A percentile compares a stretch with the other conserved stretches of the same genome.
phyloP scores from a whole-genome alignment of 2,888 invertebrate genomes.

The Rotaria socialis region DNA sequence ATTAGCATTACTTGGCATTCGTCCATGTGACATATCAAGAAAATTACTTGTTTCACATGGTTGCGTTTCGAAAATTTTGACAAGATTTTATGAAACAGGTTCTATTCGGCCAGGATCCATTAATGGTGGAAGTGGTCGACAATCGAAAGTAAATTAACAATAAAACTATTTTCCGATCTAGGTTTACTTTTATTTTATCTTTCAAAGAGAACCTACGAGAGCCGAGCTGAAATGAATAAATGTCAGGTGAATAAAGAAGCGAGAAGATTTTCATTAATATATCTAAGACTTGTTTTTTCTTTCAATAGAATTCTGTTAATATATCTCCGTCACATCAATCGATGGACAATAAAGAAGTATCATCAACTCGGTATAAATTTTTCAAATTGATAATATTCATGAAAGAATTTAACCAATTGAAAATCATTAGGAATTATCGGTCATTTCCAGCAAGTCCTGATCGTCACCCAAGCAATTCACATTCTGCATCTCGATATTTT shows the following conservation, averaged over 20 bases:
- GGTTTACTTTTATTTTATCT: too few relatives aligned
- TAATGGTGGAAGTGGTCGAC: background rate
- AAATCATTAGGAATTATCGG: background rate
- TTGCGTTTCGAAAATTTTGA: constrained; percentile 91
- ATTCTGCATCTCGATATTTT: constrained; percentile 1
- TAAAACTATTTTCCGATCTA: too few relatives aligned
- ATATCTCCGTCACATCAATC: background rate
- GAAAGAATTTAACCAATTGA: background rate
- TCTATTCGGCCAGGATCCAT: constrained; percentile 55
- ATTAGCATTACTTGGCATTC: constrained; percentile 82
- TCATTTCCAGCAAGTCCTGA: background rate
- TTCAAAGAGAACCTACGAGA: background rate
- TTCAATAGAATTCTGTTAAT: background rate
- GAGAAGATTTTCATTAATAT: too few relatives aligned
- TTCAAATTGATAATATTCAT: background rate
- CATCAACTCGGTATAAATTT: background rate
- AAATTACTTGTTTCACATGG: constrained; percentile 91
- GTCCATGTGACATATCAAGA: constrained; percentile 91
- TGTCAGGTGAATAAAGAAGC: background rate
- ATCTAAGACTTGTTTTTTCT: background rate
- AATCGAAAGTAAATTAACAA: background rate
- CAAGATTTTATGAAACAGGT: constrained; percentile 91
- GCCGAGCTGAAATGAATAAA: background rate
- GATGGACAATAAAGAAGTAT: background rate
- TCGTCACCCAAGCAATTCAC: background rate